Evolutionary conservation across 2,113 vertebrate genomes (phyloP).

Genomic region (Theropithecus gelada): DNA sequence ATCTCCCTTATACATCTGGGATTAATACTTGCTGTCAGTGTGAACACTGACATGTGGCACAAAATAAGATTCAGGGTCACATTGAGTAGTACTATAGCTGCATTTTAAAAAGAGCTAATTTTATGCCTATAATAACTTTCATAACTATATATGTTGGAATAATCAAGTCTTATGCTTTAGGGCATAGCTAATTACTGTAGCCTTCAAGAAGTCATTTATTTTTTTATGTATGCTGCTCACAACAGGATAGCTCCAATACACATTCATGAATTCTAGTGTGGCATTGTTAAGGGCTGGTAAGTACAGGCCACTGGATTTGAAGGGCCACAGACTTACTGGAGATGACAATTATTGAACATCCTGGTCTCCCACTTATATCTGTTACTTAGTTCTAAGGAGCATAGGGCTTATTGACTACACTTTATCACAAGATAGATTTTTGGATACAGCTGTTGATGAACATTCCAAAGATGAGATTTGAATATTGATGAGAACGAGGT

Average conservation of each 20-base stretch:
- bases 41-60: background rate
- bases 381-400: background rate
- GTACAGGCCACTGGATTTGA: background rate
- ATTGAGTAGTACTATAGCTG: background rate
- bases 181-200: conserved; percentile 9
- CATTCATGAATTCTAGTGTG: background rate
- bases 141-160: conserved; percentile 43
- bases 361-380: background rate
- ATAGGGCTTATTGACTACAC: background rate
- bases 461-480: background rate
- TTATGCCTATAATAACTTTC: conserved; percentile 19
- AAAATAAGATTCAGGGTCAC: background rate
- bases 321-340: background rate
- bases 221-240: background rate
- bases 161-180: conserved; percentile 42
- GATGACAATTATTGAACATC: background rate
- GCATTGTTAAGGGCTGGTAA: background rate
- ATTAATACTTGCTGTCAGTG: background rate
- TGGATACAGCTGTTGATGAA: background rate
- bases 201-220: conserved; percentile 9
- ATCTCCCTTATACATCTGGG: background rate
- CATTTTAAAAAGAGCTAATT: conserved; percentile 42
- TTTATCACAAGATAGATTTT: background rate
- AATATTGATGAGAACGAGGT: background rate
- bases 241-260: background rate